Conservation (phyloP, 2,888 invertebrate species). For the Syritta pipiens region DNA sequence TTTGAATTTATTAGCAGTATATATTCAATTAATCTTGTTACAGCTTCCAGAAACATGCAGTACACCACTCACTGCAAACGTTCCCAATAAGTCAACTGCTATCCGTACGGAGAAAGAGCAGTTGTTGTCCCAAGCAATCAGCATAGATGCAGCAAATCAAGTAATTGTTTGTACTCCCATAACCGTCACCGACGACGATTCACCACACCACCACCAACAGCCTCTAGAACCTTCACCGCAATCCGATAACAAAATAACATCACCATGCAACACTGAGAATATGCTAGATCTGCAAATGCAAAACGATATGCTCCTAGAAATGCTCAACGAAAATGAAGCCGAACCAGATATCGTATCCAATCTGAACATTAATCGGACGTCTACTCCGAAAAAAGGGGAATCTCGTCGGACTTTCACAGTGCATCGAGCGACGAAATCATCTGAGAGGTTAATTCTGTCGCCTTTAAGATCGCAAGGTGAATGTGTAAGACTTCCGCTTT, state of each 20-base stretch:
- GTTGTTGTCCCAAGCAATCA: neutral
- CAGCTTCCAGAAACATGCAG: constrained; percentile 51
- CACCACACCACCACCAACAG: neutral
- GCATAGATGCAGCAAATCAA: neutral
- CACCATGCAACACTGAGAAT: neutral
- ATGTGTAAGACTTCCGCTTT: neutral
- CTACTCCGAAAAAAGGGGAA: neutral
- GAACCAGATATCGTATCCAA: too few species aligned
- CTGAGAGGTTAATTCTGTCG: constrained; percentile 15
- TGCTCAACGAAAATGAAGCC: neutral
- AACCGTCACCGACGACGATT: constrained; percentile 24
- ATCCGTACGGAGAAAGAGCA: neutral
- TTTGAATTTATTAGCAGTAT: too few species aligned
- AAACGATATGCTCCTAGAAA: constrained; percentile 23
- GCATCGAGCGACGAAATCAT: constrained; percentile 15
- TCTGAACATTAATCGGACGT: neutral
- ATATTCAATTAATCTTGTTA: too few species aligned
- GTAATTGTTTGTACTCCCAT: constrained; percentile 24
- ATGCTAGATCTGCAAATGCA: constrained; percentile 16
- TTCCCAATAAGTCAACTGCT: neutral
- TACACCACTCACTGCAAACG: constrained; percentile 19
- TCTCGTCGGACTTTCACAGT: constrained; percentile 33
- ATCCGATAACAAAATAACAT: too few species aligned
- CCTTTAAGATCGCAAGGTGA: constrained; percentile 11
- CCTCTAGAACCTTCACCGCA: too few species aligned